These are phyloP conservation scores for Pangasius krempfi DNA, from an alignment of 2,797 vertebrate species.

Conservation along the genomic window DNA sequence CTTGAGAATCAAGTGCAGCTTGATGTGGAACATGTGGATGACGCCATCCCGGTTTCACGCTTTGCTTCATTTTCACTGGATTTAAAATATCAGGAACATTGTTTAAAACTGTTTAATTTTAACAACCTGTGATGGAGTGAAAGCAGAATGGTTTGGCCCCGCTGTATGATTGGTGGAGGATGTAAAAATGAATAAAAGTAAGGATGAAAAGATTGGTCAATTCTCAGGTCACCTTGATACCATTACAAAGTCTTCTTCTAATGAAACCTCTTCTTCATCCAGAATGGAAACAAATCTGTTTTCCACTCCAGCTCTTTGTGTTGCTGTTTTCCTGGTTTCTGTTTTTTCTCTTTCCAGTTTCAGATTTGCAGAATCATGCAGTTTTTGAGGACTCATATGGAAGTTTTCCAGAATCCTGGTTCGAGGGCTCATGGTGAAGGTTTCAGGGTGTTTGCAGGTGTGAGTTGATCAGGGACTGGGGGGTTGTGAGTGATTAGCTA, in stretches of 20 bases:
- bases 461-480: constrained; percentile 45
- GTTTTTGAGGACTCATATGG: constrained; percentile 27
- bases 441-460: constrained; percentile 47
- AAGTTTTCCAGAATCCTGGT: constrained; percentile 44
- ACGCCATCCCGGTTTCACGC: constrained; percentile 12
- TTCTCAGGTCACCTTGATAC: constrained; percentile 65
- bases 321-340: constrained; percentile 10
- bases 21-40: constrained; percentile 11
- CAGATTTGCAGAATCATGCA: constrained; percentile 40
- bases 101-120: constrained; percentile 7
- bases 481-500: constrained; percentile 32
- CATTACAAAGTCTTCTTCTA: constrained; percentile 47
- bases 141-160: constrained; percentile 30
- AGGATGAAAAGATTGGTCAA: constrained; percentile 68
- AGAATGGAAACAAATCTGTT: constrained; percentile 29
- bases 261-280: constrained; percentile 65
- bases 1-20: not conserved
- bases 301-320: not conserved
- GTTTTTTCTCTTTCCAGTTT: constrained; percentile 29
- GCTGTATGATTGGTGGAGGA: constrained; percentile 24
- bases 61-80: constrained; percentile 36
- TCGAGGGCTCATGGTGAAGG: constrained; percentile 1
- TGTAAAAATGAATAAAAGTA: constrained; percentile 42
- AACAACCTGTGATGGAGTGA: constrained; percentile 29
- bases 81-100: not conserved